Base-by-base conservation (phyloP, 2,113 vertebrate species). In the Megaleporinus macrocephalus region DNA sequence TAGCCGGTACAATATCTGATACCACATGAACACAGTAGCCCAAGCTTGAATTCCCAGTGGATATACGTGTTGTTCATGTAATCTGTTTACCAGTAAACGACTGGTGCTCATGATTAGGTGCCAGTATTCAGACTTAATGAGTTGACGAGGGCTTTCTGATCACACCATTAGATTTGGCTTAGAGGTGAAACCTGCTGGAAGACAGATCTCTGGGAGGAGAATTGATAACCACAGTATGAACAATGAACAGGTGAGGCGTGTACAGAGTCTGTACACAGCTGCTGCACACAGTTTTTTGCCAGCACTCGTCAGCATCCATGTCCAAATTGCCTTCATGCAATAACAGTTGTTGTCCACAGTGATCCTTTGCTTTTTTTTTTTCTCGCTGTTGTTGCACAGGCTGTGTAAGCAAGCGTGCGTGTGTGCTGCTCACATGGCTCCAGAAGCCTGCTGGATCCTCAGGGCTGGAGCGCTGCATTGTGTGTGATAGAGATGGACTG, bases 401-500 rank as follows among this genome's bases (percentile, higher is more conserved):
- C 76, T 66, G 63, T 44, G n/a, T 36, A 41, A 57, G 51, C 14
- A 36, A 16, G 22, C 1, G 27, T 20, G 76, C 51, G 63, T 57
- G 29, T 78, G 47, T 26, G 61, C 47, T 29, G 61, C 41, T 78
- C 76, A 69, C 76, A 36, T 55, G 63, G n/a, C 29, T 68, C 29
- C 47, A 10, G 9, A 70, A 69, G 14, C 49, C 49, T 27, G 65
- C 49, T 33, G 53, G 78, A 79, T 71, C 53, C 36, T 79, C 27
- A 41, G 66, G 76, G 68, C 69, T 62, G 41, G 69, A 62, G 78
- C 12, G 18, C n/a, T 59, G 66, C 69, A 11, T 47, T 79, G 69
- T 73, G 57, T 73, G 69, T 16, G 69, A 72, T 80, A 47, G n/a
- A 80, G 69, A 73, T 41, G 62, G 66, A 85, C 76, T 82, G 84